phyloP scores from a whole-genome alignment of 2,888 invertebrate species.

The Loripinus fragilis region DNA sequence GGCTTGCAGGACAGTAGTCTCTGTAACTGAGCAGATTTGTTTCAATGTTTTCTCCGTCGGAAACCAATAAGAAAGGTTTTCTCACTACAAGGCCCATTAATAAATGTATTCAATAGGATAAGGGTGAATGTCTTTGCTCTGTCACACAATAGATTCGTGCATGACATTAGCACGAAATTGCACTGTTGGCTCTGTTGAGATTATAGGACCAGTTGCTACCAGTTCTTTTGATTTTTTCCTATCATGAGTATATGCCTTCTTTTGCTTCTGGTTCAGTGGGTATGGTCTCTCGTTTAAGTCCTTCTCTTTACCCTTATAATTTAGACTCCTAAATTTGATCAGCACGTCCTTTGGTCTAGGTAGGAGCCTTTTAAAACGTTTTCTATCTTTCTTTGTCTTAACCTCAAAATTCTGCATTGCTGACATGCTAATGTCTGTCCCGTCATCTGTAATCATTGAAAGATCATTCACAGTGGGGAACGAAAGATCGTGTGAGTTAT shows the following conservation, averaged over 20 bases:
- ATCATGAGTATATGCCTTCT: not conserved
- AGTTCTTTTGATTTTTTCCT: not conserved
- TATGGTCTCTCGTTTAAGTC: conserved; percentile 47
- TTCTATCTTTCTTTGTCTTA: conserved; percentile 50
- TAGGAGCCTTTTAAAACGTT: conserved; percentile 39
- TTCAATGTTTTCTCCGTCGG: no score
- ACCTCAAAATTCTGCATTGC: conserved; percentile 58
- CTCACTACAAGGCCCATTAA: no score
- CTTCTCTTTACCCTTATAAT: conserved; percentile 57
- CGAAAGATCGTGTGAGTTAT: conserved; percentile 39
- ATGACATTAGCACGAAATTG: conserved; percentile 53
- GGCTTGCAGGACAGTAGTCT: no score
- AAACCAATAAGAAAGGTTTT: no score
- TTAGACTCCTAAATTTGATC: conserved; percentile 57
- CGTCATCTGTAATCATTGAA: conserved; percentile 43
- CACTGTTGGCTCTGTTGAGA: conserved; percentile 39
- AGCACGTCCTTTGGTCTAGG: conserved; percentile 57
- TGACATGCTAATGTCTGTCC: conserved; percentile 53
- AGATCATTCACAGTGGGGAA: conserved; percentile 48
- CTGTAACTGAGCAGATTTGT: no score
- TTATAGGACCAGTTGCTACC: not conserved
- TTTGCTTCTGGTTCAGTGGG: conserved; percentile 40
- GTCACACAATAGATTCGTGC: conserved; percentile 61
- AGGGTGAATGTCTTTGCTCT: no score
- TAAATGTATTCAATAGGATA: no score